Evolutionary conservation across 2,113 vertebrate species (phyloP), one percentile per base, ranked within the genome.

Genomic region (Ciconia boyciana): DNA sequence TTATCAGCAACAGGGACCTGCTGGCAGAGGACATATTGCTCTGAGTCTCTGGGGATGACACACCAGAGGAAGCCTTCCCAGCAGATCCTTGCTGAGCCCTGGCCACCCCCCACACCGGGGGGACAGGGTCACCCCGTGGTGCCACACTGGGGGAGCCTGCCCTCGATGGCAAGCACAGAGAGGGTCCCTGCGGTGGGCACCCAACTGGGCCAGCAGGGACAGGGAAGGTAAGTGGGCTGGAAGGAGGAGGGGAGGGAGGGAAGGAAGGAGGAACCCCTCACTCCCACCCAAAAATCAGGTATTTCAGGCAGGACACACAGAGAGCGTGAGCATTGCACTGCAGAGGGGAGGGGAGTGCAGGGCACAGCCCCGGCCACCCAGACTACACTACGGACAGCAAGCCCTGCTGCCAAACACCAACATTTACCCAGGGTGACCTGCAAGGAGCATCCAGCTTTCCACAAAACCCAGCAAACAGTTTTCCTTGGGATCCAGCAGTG

Each of bases 381-480:
- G 24, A 2, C 6, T 1, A 16, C 57, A 18, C 6, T 7, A 0
- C 36, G 32, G 25, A 16, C 44, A 34, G n/a, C 11, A 32, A 62
- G 1, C 34, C 52, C 62, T 5, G 1, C 46, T 39, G 62, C 58
- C n/a, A 5, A 41, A 15, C 44, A 19, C 34, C 46, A 29, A 2
- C 44, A 15, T 17, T 1, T 36, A 18, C 44, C 92, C 0, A 0
- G 31, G 25, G 26, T 0, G 0, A 4, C 41, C 58, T 13, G 20
- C 34, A 4, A 11, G 13, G 28, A 31, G 3, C 72, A 41, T 2
- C 31, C 46, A 21, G 16, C 0, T 31, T 6, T 4, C 82, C 54
- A 57, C 3, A 7, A 41, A 39, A 34, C 3, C 58, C 11, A 21
- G 7, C 9, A 11, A 6, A 24, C 0, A 3, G 8, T 1, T 57